Evolutionary conservation across 64 coral and sea anemone genomes (phyloP).

Genomic region (Stichodactyla helianthus): DNA sequence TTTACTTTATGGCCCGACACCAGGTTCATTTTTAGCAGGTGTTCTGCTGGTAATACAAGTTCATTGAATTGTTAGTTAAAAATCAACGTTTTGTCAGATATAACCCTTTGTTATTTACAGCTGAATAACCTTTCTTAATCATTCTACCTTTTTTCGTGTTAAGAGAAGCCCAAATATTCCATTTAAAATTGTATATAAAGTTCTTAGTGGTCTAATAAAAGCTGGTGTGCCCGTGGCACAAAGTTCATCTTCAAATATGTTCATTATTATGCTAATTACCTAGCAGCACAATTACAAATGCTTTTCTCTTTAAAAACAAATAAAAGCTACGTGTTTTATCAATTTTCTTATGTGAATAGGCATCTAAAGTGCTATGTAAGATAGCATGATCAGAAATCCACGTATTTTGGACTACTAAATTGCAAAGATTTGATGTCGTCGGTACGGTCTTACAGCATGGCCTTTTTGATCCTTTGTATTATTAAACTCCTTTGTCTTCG

Average conservation of each 20-base stretch:
- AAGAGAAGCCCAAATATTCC: no score
- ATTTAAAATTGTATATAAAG: no score
- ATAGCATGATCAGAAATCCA: background rate
- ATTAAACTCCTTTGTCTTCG: constrained; percentile 1
- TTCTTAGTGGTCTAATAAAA: no score
- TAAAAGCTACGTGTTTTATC: background rate
- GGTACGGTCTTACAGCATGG: background rate
- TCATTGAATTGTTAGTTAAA: background rate
- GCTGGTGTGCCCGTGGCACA: background rate
- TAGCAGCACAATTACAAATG: background rate
- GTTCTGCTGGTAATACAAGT: background rate
- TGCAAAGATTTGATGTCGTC: background rate
- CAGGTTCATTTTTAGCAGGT: background rate
- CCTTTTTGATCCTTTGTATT: constrained; percentile 24
- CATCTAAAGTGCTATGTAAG: background rate
- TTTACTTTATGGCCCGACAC: background rate
- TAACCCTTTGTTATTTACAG: no score
- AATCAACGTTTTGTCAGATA: background rate
- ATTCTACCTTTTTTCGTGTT: no score
- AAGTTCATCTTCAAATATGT: constrained; percentile 12
- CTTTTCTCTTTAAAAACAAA: background rate
- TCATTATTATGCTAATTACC: background rate
- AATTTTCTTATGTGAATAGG: background rate
- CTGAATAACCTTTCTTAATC: no score
- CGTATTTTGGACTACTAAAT: background rate